Evolutionary conservation across 2,888 invertebrate species (phyloP).

Genomic region (Hemistola chrysoprasaria): DNA sequence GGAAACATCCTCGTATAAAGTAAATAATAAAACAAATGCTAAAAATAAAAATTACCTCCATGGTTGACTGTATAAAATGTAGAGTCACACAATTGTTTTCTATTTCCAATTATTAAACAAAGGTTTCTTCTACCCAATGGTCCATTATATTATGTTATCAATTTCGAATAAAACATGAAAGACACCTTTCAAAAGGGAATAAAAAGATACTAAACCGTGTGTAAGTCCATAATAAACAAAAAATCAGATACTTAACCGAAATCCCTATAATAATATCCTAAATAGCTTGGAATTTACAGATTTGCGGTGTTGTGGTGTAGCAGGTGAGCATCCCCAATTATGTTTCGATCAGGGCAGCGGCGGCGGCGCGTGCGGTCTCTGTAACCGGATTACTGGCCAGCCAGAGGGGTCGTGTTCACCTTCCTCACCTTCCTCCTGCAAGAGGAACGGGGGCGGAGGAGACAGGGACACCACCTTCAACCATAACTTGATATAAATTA

Average conservation of each 20-base stretch:
- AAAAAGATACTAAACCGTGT: too few species aligned
- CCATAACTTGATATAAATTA: constrained; percentile 53
- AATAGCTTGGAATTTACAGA: constrained; percentile 30
- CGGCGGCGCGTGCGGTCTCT: constrained; percentile 62
- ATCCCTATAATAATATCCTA: not conserved
- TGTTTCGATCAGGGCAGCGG: constrained; percentile 64
- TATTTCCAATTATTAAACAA: too few species aligned
- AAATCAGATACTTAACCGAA: not conserved
- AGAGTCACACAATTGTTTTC: too few species aligned
- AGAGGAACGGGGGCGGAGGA: constrained; percentile 15
- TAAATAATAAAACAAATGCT: too few species aligned
- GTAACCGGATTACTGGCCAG: constrained; percentile 67
- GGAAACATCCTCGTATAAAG: too few species aligned
- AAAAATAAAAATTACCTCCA: too few species aligned
- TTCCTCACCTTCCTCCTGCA: not conserved
- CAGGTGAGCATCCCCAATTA: constrained; percentile 71
- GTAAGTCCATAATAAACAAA: too few species aligned
- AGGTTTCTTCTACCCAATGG: too few species aligned
- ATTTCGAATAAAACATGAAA: too few species aligned
- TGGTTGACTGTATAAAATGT: too few species aligned
- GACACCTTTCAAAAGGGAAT: too few species aligned
- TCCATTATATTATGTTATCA: too few species aligned
- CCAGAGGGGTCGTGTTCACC: constrained; percentile 19
- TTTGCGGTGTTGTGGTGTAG: constrained; percentile 36
- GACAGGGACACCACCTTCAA: constrained; percentile 8